Conservation (phyloP, 2,113 vertebrate genomes). For the Festucalex cinctus region DNA sequence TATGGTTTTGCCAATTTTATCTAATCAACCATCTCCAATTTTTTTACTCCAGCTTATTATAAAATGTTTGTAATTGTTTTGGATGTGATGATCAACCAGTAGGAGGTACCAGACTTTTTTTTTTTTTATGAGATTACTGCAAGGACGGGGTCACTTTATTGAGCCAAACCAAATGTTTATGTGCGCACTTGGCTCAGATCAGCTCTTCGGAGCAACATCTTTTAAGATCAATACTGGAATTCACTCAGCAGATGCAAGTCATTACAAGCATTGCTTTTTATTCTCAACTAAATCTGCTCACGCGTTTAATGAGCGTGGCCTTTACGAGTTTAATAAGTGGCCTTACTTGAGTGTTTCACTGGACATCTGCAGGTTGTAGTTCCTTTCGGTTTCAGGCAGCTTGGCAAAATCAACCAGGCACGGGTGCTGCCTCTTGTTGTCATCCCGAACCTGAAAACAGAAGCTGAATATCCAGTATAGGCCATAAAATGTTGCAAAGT, state of each 20-base stretch:
- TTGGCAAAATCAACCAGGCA: slow-evolving; percentile 95
- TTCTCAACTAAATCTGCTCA: slow-evolving; percentile 40
- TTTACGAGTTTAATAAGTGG: slow-evolving; percentile 20
- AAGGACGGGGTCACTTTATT: slow-evolving; percentile 7
- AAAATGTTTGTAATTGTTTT: slow-evolving; percentile 3
- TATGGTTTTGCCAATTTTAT: neutral
- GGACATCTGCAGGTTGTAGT: slow-evolving; percentile 98
- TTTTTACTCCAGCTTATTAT: slow-evolving; percentile 24
- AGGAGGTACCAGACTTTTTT: slow-evolving; percentile 1
- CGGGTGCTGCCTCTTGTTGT: slow-evolving; percentile 97
- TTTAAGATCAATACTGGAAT: slow-evolving; percentile 44
- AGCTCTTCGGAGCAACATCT: slow-evolving; percentile 22
- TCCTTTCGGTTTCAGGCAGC: slow-evolving; percentile 95
- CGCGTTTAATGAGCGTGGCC: slow-evolving; percentile 8
- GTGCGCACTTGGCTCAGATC: slow-evolving; percentile 20
- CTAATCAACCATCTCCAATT: neutral
- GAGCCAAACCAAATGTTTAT: slow-evolving; percentile 29
- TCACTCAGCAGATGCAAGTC: slow-evolving; percentile 39
- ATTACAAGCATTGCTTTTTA: slow-evolving; percentile 46
- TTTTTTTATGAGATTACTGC: slow-evolving; percentile 3
- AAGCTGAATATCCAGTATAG: neutral
- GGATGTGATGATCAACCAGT: neutral
- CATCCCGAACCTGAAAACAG: slow-evolving; percentile 82
- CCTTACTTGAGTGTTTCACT: slow-evolving; percentile 97
- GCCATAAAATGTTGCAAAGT: neutral